A percentile compares a stretch with the other conserved stretches of the same genome.
Evolutionary conservation across 2,797 vertebrate genomes (phyloP).

Genomic region (Eremophila alpestris): DNA sequence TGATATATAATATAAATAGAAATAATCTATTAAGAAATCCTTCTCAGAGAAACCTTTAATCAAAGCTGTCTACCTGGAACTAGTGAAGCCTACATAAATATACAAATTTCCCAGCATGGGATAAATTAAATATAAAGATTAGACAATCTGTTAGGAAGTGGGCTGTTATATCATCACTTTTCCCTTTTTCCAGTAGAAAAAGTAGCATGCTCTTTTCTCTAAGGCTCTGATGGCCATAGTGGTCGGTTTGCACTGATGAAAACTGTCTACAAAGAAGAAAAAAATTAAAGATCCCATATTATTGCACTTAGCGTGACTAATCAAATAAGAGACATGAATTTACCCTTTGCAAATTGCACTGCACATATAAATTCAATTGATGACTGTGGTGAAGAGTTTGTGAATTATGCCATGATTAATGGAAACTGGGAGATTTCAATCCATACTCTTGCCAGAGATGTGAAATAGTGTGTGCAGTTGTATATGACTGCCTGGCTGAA

Average conservation of each 20-base stretch:
- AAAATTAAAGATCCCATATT: background rate
- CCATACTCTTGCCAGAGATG: background rate
- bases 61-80: background rate
- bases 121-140: background rate
- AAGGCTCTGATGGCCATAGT: background rate
- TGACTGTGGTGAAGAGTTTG: background rate
- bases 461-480: background rate
- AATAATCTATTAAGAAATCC: background rate
- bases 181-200: background rate
- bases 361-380: background rate
- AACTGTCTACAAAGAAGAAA: background rate
- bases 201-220: background rate
- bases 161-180: background rate
- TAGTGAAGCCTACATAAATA: background rate
- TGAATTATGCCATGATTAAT: constrained; percentile 44
- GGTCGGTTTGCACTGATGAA: background rate
- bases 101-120: background rate
- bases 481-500: background rate
- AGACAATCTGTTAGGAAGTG: fast-evolving
- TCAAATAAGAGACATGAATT: background rate
- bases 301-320: background rate
- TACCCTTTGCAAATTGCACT: background rate
- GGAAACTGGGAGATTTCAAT: constrained; percentile 34
- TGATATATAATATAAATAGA: background rate
- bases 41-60: background rate